phyloP scores from a whole-genome alignment of 2,797 vertebrate species.

The Champsocephalus esox region DNA sequence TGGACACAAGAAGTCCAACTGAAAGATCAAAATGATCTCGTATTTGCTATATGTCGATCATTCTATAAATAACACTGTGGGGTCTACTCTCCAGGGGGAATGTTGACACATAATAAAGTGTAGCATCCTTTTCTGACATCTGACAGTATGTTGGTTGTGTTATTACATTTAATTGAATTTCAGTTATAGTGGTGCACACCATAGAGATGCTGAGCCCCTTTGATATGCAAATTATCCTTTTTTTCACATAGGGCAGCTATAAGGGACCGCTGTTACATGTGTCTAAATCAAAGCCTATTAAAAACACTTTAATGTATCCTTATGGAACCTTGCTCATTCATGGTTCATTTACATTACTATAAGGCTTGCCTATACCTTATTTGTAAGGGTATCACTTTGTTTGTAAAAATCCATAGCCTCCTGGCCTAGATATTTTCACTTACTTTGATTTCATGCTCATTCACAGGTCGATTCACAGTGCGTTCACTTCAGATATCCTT shows the following conservation, averaged over 20 bases:
- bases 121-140: not conserved
- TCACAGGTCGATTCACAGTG: conserved; percentile 19
- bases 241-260: not conserved
- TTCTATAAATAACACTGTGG: not conserved
- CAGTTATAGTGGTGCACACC: not conserved
- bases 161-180: not conserved
- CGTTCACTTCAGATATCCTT: conserved; percentile 47
- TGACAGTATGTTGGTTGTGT: no score
- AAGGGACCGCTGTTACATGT: not conserved
- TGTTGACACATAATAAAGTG: not conserved
- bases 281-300: conserved; percentile 20
- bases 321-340: not conserved
- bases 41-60: conserved; percentile 5
- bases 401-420: conserved; percentile 20
- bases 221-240: not conserved
- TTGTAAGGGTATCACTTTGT: conserved; percentile 23
- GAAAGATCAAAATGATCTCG: not conserved
- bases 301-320: not conserved
- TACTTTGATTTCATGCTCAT: conserved; percentile 40
- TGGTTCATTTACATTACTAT: not conserved
- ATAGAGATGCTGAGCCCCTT: not conserved
- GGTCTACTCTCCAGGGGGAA: not conserved
- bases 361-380: conserved; percentile 1
- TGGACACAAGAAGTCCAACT: not conserved
- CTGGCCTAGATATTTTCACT: conserved; percentile 39